These are phyloP conservation scores for Hyppa rectilinea DNA, from an alignment of 2,888 invertebrate species.

Conservation along the genomic window DNA sequence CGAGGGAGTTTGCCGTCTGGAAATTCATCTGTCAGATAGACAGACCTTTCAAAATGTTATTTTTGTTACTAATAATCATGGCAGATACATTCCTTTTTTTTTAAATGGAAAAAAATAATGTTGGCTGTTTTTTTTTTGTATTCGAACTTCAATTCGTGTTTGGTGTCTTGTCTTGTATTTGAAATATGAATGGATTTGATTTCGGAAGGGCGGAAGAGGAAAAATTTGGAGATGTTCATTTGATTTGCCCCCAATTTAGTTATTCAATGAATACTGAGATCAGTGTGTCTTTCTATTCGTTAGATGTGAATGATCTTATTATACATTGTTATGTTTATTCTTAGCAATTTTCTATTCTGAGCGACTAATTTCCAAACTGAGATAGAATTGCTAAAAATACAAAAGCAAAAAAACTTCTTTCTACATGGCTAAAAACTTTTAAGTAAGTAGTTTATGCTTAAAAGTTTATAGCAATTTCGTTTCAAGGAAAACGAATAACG, in stretches of 20 bases:
- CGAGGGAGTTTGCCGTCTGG: constrained; percentile 66
- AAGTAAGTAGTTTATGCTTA: too few species aligned
- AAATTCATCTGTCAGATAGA: constrained; percentile 65
- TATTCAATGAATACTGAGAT: constrained; percentile 11
- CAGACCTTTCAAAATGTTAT: constrained; percentile 60
- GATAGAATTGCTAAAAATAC: background rate
- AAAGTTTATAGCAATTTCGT: too few species aligned
- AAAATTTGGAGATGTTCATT: constrained; percentile 13
- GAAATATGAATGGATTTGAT: constrained; percentile 22
- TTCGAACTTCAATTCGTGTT: background rate
- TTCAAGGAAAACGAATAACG: background rate
- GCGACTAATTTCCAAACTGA: background rate
- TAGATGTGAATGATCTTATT: background rate
- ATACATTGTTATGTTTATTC: too few species aligned
- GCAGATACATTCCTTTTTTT: background rate
- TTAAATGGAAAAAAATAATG: background rate
- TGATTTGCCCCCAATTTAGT: constrained; percentile 16
- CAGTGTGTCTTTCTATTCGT: background rate
- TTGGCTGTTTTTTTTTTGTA: background rate
- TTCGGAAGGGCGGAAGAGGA: constrained; percentile 22
- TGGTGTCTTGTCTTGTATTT: constrained; percentile 8
- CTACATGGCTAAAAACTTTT: background rate
- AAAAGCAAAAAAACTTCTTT: background rate
- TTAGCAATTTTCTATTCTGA: background rate
- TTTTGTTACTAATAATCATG: constrained; percentile 47